phyloP scores from a whole-genome alignment of 2,797 vertebrate species.

The Morus bassanus region DNA sequence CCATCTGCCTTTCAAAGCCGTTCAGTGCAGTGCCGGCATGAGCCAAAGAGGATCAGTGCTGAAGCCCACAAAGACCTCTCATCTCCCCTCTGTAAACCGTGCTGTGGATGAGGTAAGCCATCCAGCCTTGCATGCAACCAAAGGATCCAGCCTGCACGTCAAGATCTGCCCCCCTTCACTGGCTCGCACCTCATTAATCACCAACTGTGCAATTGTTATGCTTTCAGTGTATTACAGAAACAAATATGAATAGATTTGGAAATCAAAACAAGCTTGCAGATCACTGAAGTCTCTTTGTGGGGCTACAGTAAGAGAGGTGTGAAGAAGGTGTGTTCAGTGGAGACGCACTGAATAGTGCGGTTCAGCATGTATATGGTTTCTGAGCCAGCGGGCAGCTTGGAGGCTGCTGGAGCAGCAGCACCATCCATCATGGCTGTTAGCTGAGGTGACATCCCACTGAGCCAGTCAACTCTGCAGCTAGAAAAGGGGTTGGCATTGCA shows the following conservation, averaged over 20 bases:
- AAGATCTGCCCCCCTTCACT: background rate
- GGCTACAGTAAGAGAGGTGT: background rate
- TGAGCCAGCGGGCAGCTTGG: background rate
- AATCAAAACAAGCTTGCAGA: background rate
- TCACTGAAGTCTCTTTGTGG: background rate
- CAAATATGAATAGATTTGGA: background rate
- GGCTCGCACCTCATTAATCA: background rate
- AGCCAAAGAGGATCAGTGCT: background rate
- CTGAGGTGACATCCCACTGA: background rate
- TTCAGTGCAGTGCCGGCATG: background rate
- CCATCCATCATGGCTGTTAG: background rate
- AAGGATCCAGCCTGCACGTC: background rate
- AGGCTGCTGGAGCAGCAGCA: background rate
- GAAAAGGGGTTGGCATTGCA: background rate
- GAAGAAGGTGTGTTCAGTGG: background rate
- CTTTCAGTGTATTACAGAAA: background rate
- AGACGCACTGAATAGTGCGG: background rate
- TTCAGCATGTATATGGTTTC: background rate
- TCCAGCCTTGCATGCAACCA: background rate
- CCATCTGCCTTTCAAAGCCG: background rate
- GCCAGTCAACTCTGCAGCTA: background rate
- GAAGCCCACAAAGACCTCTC: background rate
- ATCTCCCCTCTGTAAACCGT: background rate
- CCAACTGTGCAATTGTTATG: background rate
- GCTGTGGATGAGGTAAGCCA: background rate